These are phyloP conservation scores for Erpetoichthys calabaricus DNA, from an alignment of 2,797 vertebrate genomes.

Conservation along the genomic window DNA sequence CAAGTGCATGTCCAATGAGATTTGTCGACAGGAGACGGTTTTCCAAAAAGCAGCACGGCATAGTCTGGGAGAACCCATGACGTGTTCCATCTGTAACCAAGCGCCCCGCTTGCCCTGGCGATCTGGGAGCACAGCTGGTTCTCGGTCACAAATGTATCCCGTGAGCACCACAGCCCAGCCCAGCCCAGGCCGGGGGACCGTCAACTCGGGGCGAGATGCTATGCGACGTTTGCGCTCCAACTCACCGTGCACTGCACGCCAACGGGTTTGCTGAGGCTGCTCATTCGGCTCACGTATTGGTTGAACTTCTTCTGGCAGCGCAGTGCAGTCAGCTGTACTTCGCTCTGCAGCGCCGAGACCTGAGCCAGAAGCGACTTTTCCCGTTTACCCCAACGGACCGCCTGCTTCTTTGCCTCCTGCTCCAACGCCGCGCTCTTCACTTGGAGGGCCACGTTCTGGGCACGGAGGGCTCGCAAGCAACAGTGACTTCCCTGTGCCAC, in stretches of 20 bases:
- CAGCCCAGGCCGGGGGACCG: too few relatives aligned
- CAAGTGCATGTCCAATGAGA: too few relatives aligned
- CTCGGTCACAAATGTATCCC: too few relatives aligned
- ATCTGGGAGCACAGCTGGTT: too few relatives aligned
- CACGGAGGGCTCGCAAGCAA: slow-evolving; percentile 34
- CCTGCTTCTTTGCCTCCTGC: slow-evolving; percentile 28
- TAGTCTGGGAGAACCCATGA: too few relatives aligned
- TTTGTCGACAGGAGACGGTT: too few relatives aligned
- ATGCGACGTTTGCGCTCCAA: too few relatives aligned
- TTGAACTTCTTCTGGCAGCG: slow-evolving; percentile 44
- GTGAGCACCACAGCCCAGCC: too few relatives aligned
- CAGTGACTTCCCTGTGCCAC: slow-evolving; percentile 17
- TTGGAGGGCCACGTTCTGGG: slow-evolving; percentile 23
- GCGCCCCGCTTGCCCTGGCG: too few relatives aligned
- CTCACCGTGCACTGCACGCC: slow-evolving; percentile 42
- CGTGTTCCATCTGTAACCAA: too few relatives aligned
- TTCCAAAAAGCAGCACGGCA: too few relatives aligned
- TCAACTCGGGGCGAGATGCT: too few relatives aligned
- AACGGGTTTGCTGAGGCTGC: slow-evolving; percentile 37
- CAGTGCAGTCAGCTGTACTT: slow-evolving; percentile 41
- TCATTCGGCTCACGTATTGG: slow-evolving; percentile 42
- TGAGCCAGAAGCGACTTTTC: slow-evolving; percentile 42
- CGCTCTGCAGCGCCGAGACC: slow-evolving; percentile 41
- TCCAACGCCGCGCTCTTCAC: slow-evolving; percentile 22
- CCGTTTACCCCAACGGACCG: slow-evolving; percentile 35